Base-by-base conservation (phyloP, 1,140 invertebrate genomes). In the Octopus sinensis region DNA sequence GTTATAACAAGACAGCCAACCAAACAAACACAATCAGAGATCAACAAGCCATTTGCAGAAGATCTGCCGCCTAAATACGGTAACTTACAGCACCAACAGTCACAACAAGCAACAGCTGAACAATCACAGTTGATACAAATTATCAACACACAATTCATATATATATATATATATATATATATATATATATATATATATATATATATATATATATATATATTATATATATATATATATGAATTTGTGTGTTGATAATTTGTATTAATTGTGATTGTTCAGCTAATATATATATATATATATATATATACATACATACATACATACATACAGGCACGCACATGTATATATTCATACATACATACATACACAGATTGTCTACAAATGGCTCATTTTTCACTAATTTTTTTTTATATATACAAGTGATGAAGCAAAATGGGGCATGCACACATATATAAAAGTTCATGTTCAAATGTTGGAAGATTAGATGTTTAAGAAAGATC, bases 1-100 rank as follows among this genome's bases (percentile, higher is more conserved):
- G 30, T 23, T 56, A 54, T 52, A 79, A 79, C 52, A 79, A 79
- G 23, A 52, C 75, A 76, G 43, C 75, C 75, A 76, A 23, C 75
- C 17, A n/a, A 76, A 51, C n/a, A 76, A 76, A 76, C 75, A 13
- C 78, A 76, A 17, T 43, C 80, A 76, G 53, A 13, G 13, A 43
- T 73, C 4, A 17, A 68, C 17, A 53, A 80, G 68, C 51, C 30
- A 53, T 76, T 76, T 17, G 53, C 79, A 76, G 79, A 12, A 80
- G 1, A 80, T 51, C 12, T 43, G 30, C 0, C 30, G 3, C 30
- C 30, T 43, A 43, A 77, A 77, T 2, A 77, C 76, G 10, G 43
- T 43, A 3, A 51, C n/a, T 17, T 77, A 77, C 2, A 51, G 30
- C 30, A 43, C 30, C 30, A 12, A 77, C 76, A 23, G 43, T 51